Percentiles rank a stretch among this genome's conserved stretches.
Evolutionary conservation across 1,140 invertebrate species (phyloP).

Genomic region (Pseudomyrmex gracilis): DNA sequence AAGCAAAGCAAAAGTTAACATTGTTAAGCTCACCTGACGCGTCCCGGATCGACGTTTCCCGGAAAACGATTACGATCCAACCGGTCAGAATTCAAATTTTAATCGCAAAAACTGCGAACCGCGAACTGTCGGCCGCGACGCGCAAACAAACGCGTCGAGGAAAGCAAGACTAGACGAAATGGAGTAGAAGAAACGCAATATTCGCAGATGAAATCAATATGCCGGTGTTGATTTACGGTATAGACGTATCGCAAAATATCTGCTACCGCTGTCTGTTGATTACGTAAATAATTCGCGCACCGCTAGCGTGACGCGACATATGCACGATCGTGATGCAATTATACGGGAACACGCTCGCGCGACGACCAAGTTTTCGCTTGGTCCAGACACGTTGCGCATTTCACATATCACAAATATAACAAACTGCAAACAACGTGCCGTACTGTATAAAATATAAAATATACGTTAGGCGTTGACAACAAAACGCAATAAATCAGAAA

Average conservation of each 20-base stretch:
- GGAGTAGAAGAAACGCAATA: constrained; percentile 63
- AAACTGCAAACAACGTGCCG: not conserved
- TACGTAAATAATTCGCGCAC: constrained; percentile 47
- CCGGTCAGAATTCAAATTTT: constrained; percentile 26
- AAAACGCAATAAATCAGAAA: too few species aligned
- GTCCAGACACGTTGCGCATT: not conserved
- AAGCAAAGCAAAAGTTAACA: constrained; percentile 26
- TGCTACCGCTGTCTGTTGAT: constrained; percentile 35
- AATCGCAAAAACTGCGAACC: not conserved
- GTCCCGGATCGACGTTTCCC: constrained; percentile 24
- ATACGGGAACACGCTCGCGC: not conserved
- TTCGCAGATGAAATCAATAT: constrained; percentile 64
- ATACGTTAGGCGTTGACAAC: not conserved
- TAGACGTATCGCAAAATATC: constrained; percentile 45
- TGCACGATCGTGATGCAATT: constrained; percentile 28
- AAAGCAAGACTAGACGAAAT: not conserved
- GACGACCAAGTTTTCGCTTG: not conserved
- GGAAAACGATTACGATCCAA: constrained; percentile 36
- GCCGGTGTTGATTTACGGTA: constrained; percentile 59
- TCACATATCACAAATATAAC: not conserved
- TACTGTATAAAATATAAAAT: not conserved
- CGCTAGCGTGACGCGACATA: not conserved
- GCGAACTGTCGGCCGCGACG: not conserved
- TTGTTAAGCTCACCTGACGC: constrained; percentile 20
- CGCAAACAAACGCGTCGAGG: not conserved